Evolutionary conservation across 1,140 invertebrate genomes (phyloP), one percentile per base, ranked within the genome.

Genomic region (Cyclina sinensis): DNA sequence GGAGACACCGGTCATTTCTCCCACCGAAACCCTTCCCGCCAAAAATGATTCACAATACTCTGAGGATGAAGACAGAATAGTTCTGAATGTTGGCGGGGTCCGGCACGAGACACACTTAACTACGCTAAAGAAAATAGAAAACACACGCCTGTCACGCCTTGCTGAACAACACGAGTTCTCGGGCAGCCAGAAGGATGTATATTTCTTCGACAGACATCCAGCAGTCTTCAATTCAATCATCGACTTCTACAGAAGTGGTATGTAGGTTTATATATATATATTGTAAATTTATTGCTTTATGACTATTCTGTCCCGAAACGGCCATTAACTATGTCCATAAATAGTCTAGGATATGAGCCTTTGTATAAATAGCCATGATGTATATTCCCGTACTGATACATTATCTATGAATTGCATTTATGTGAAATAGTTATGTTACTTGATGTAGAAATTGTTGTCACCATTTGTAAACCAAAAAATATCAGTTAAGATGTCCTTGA

Each of bases 81-180:
- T 99, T 82, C 97, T 99, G 90, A 99, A 99, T 96, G 98, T 99
- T 86, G 99, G 99, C 68, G 99, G 99, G 16, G 99, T 99, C 91
- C 96, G 99, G 76, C 98, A 99, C 95, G 99, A 99, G 96, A 99
- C 98, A 74, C 99, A 99, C 96, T 98, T 98, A 95, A 91, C 92
- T n/a, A 95, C 95, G 11, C 87, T 95, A 1, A 92, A 93, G 24
- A 94, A 94, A 89, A 92, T 95, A 82, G 93, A 94, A 24, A 91
- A 93, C 59, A 95, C 95, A 16, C 87, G 95, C 16, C 91, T 96
- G 2, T 93, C 92, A 7, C 89, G 93, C 30, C 90, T 95, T 24
- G 93, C 94, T 18, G 93, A 94, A 73, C 48, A 86, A 37, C 94
- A 94, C 83, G 85, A 93, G 73, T 82, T 91, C 43, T 88, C 92